Evolutionary conservation across 2,888 invertebrate species (phyloP), one percentile per base, ranked within the genome.

Genomic region (Eilema caniola): DNA sequence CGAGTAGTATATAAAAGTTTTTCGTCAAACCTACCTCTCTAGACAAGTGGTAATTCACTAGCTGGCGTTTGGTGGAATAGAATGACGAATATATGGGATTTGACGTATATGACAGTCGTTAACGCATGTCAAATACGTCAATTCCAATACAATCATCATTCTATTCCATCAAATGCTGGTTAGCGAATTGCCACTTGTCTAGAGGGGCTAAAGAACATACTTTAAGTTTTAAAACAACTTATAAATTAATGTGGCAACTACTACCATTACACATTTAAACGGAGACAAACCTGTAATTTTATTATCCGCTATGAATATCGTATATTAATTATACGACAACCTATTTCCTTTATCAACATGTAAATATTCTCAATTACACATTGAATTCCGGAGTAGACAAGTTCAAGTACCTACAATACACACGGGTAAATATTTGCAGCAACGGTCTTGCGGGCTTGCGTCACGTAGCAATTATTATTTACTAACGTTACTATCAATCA

Each of bases 311-410:
- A 33, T 57, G 37, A 62, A 33, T 57, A n/a, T 64, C 10, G 4
- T 14, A 24, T 33, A 70, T 66, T 24, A 65, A 70, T 61, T 66
- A 66, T 61, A 61, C 33, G 69, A 61, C 61, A 61, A 14, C n/a
- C 53, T 11, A 61, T 70, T 70, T 70, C 69, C 69, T 70, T 66
- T 59, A 61, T 56, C 28, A 56, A 70, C 65, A 56, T 66, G 31
- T 59, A 59, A 33, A 56, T 37, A 68, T 47, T 53, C 57, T 62
- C 62, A 53, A 60, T 47, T 64, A 59, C 57, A 28, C 41, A 28
- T 24, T 59, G 37, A 59, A 24, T 64, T 59, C 37, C 62, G 57
- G 66, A 20, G 11, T 16, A 31, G 24, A 33, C 10, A 24, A 57
- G 57, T 66, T 60, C 66, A 37, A 20, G 59, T 59, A 41, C 66